phyloP scores from a whole-genome alignment of 2,888 invertebrate species.

The Diploptera punctata region DNA sequence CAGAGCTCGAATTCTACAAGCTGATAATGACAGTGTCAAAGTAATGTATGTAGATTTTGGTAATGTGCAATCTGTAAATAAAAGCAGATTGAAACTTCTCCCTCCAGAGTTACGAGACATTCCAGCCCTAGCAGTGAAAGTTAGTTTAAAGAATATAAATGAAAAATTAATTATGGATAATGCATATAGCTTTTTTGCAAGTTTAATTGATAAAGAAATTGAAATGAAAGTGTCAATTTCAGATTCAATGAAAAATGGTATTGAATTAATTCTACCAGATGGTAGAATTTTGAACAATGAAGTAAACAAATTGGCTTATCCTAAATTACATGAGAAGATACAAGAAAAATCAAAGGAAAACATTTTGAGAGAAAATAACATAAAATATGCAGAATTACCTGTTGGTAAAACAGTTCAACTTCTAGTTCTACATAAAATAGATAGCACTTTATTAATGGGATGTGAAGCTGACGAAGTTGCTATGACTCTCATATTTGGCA shows the following conservation, averaged over 20 bases:
- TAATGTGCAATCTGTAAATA: slow-evolving; percentile 47
- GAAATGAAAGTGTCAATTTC: too few species aligned
- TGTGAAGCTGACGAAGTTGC: neutral
- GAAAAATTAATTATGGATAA: too few species aligned
- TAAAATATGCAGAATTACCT: neutral
- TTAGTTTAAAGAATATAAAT: too few species aligned
- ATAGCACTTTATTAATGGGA: neutral
- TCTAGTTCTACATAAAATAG: neutral
- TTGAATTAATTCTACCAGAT: too few species aligned
- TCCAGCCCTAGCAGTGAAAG: too few species aligned
- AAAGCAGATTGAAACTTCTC: slow-evolving; percentile 47
- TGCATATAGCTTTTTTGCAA: too few species aligned
- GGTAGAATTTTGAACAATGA: too few species aligned
- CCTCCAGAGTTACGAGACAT: slow-evolving; percentile 49
- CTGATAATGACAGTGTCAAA: slow-evolving; percentile 41
- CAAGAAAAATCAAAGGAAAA: too few species aligned
- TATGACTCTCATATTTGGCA: neutral
- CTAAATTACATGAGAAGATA: too few species aligned
- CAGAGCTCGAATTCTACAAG: slow-evolving; percentile 49
- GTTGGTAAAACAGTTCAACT: neutral
- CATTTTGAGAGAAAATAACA: neutral
- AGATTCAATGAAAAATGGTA: too few species aligned
- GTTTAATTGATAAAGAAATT: too few species aligned
- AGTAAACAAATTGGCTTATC: too few species aligned
- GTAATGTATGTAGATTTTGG: slow-evolving; percentile 53